phyloP scores from a whole-genome alignment of 1,140 invertebrate genomes.

The Laupala kohalensis region DNA sequence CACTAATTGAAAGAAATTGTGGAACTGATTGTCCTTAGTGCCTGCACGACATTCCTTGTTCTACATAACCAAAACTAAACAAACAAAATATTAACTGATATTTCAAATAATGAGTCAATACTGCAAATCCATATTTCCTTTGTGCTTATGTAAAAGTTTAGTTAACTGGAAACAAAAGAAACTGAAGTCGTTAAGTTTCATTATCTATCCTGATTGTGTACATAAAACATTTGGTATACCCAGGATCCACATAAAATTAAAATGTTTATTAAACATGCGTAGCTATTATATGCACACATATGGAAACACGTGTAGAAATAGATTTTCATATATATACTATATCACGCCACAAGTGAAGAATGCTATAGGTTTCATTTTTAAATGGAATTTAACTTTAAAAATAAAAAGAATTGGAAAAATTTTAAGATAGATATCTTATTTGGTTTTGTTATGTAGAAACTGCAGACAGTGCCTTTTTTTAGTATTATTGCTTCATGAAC shows the following conservation, averaged over 20 bases:
- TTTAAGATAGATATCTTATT: background rate
- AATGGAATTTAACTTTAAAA: background rate
- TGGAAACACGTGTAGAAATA: background rate
- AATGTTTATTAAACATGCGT: background rate
- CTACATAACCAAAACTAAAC: background rate
- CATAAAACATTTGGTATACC: background rate
- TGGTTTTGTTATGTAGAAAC: background rate
- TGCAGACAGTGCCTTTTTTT: background rate
- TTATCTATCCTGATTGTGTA: background rate
- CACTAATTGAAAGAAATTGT: background rate
- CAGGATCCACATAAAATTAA: too few species aligned
- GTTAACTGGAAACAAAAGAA: background rate
- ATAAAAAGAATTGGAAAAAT: background rate
- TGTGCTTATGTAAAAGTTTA: background rate
- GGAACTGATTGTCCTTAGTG: background rate
- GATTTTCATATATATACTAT: background rate
- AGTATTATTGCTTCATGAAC: background rate
- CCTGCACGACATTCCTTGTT: background rate
- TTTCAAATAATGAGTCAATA: background rate
- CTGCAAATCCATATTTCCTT: background rate
- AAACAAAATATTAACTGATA: background rate
- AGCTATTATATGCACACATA: background rate
- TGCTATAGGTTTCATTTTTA: background rate
- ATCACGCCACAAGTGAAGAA: background rate
- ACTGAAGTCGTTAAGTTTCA: background rate